Percentiles rank a stretch among this genome's conserved stretches.
Conservation (phyloP, 2,888 invertebrate species). For the Drosophila mimica region DNA sequence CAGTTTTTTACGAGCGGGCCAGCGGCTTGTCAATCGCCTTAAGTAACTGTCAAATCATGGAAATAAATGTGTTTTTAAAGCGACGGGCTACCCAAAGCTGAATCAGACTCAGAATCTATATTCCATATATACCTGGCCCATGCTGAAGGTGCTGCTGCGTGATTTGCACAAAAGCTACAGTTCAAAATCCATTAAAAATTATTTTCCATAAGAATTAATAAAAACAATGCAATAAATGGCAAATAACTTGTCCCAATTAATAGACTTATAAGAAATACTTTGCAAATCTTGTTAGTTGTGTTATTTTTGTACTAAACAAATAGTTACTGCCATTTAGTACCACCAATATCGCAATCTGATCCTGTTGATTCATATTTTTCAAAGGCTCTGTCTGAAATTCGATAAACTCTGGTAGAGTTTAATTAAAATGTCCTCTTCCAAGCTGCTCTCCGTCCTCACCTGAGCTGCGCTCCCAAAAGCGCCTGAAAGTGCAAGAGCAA, state of each 20-base stretch:
- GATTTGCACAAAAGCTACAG: conserved; percentile 45
- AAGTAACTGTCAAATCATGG: conserved; percentile 78
- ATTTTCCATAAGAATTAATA: conserved; percentile 32
- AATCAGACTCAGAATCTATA: conserved; percentile 25
- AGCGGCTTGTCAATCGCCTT: conserved; percentile 68
- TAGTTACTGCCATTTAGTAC: neutral
- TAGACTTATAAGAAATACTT: conserved; percentile 34
- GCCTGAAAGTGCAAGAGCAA: neutral
- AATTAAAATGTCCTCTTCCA: neutral
- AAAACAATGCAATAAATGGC: conserved; percentile 34
- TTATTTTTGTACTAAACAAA: neutral
- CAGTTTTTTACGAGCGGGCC: conserved; percentile 54
- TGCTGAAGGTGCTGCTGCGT: conserved; percentile 26
- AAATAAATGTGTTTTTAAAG: conserved; percentile 74
- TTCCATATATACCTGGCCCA: neutral
- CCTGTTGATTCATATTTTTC: neutral
- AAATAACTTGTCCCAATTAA: conserved; percentile 34
- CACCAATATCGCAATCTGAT: neutral
- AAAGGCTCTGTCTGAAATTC: neutral
- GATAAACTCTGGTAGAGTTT: neutral
- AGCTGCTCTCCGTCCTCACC: neutral
- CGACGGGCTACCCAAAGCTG: conserved; percentile 38
- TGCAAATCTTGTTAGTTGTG: neutral
- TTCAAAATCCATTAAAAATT: conserved; percentile 23
- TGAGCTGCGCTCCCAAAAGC: neutral